These are phyloP conservation scores for Lumbricus terrestris DNA, from an alignment of 2,888 invertebrate genomes.

Conservation along the genomic window DNA sequence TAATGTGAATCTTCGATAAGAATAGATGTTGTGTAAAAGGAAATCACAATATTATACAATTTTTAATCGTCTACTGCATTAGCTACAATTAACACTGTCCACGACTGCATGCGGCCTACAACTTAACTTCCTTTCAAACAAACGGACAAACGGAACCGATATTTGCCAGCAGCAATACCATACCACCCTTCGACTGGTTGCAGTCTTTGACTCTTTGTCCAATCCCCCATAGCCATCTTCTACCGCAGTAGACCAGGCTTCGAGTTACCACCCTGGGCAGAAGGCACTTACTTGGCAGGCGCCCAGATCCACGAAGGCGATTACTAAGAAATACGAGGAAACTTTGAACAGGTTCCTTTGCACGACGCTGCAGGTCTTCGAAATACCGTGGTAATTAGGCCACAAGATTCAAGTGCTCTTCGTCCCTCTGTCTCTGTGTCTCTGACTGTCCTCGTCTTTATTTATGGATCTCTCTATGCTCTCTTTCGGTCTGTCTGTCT, in stretches of 20 bases:
- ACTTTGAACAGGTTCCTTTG: not conserved
- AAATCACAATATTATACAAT: no score
- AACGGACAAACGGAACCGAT: not conserved
- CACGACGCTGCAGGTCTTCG: not conserved
- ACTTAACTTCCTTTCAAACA: no score
- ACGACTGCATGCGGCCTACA: not conserved
- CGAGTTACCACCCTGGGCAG: not conserved
- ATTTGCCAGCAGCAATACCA: not conserved
- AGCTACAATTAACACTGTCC: no score
- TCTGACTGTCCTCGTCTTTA: not conserved
- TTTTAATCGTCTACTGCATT: no score
- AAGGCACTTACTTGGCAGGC: not conserved
- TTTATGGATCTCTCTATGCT: no score
- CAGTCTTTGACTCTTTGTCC: not conserved
- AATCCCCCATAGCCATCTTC: not conserved
- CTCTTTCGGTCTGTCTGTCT: no score
- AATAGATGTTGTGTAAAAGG: no score
- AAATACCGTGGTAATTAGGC: not conserved
- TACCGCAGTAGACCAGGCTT: not conserved
- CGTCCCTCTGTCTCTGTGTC: not conserved
- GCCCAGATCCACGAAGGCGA: not conserved
- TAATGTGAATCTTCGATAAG: no score
- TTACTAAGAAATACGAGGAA: not conserved
- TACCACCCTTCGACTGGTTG: not conserved
- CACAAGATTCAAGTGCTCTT: not conserved